phyloP scores from a whole-genome alignment of 2,797 vertebrate genomes.

The Gambusia yucatana region DNA sequence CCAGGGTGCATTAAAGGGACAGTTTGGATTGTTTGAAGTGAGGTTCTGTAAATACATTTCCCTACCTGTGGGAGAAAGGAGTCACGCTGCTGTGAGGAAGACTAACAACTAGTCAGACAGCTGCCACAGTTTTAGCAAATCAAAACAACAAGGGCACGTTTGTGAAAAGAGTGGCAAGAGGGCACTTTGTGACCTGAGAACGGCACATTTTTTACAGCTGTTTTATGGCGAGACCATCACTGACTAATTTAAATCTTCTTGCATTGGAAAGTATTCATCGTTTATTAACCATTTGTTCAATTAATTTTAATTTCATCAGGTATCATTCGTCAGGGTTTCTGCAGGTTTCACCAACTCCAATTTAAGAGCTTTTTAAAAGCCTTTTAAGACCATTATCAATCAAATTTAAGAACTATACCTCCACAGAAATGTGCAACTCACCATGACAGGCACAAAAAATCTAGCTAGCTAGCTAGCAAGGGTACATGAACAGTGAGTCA shows the following conservation, averaged over 20 bases:
- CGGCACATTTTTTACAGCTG: background rate
- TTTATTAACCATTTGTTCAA: background rate
- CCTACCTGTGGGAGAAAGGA: background rate
- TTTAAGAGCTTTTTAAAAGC: too few relatives aligned
- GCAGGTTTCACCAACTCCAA: too few relatives aligned
- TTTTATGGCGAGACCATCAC: background rate
- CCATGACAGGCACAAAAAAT: too few relatives aligned
- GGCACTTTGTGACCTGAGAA: background rate
- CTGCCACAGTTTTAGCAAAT: background rate
- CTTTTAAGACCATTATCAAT: too few relatives aligned
- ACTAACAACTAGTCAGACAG: too few relatives aligned
- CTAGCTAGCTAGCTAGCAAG: too few relatives aligned
- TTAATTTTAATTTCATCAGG: background rate
- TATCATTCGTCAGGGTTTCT: too few relatives aligned
- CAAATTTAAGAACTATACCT: too few relatives aligned
- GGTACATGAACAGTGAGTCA: too few relatives aligned
- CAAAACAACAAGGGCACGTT: background rate
- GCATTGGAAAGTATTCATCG: background rate
- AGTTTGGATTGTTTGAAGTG: background rate
- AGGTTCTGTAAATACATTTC: background rate
- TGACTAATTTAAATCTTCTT: background rate
- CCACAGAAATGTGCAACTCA: too few relatives aligned
- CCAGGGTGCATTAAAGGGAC: background rate
- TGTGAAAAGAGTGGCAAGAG: background rate
- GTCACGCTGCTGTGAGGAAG: background rate